Evolutionary conservation across 2,113 vertebrate genomes (phyloP).

Genomic region (Arenaria interpres): DNA sequence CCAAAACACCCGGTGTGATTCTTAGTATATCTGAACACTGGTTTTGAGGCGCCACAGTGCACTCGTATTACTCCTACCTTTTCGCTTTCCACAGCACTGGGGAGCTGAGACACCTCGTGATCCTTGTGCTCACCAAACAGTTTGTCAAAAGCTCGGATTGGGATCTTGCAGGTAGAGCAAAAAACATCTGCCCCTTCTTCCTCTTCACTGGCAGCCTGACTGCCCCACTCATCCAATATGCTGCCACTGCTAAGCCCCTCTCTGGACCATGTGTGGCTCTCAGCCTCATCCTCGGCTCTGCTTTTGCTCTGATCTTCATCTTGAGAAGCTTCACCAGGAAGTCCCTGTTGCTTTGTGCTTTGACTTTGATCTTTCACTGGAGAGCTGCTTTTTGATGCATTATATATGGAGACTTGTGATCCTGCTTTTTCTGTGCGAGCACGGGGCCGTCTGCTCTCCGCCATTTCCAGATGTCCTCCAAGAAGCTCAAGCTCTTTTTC

Average conservation of each 20-base stretch:
- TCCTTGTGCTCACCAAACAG: constrained; percentile 66
- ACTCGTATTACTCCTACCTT: constrained; percentile 70
- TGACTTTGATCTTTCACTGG: neutral
- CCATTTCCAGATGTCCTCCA: neutral
- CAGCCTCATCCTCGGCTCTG: constrained; percentile 34
- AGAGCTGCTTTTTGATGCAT: neutral
- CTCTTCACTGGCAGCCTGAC: constrained; percentile 49
- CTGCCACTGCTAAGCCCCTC: constrained; percentile 44
- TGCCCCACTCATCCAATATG: constrained; percentile 49
- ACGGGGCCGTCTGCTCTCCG: neutral
- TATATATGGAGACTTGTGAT: neutral
- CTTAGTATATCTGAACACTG: neutral
- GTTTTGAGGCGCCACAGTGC: neutral
- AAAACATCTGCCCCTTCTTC: constrained; percentile 68
- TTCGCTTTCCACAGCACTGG: constrained; percentile 67
- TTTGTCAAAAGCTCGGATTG: constrained; percentile 68
- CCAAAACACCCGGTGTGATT: constrained; percentile 2
- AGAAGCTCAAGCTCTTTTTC: constrained; percentile 65
- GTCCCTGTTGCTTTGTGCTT: neutral
- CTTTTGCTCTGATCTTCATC: constrained; percentile 38
- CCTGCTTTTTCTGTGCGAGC: neutral
- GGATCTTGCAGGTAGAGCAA: constrained; percentile 77
- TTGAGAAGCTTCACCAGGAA: neutral
- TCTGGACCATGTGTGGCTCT: constrained; percentile 6
- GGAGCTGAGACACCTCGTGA: constrained; percentile 74